Percentiles rank a stretch among this genome's conserved stretches.
These are phyloP conservation scores for Onthophagus taurus DNA, from an alignment of 1,140 invertebrate species.

Conservation along the genomic window DNA sequence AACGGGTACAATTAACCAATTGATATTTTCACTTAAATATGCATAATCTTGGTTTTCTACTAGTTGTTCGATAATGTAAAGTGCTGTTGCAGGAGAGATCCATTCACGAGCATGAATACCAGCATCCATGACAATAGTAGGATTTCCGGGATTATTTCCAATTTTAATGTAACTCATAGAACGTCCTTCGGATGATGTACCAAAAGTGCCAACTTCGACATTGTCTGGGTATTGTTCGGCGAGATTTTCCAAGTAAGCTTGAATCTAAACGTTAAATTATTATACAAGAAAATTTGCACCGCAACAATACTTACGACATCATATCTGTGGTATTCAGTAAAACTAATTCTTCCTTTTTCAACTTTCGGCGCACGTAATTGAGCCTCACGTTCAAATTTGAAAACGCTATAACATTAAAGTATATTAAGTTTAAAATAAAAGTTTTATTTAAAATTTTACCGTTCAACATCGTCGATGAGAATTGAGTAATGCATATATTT, in stretches of 20 bases:
- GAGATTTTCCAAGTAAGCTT: constrained; percentile 36
- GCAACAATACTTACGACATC: constrained; percentile 1
- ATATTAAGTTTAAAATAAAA: not conserved
- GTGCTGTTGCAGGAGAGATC: constrained; percentile 53
- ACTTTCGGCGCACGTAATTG: not conserved
- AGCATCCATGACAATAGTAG: constrained; percentile 53
- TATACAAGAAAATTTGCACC: not conserved
- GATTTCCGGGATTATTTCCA: constrained; percentile 46
- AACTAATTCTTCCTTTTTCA: constrained; percentile 4
- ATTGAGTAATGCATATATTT: not conserved
- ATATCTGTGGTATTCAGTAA: constrained; percentile 7
- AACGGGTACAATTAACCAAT: constrained; percentile 60
- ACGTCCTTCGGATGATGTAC: constrained; percentile 48
- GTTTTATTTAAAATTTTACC: constrained; percentile 1
- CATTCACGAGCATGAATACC: constrained; percentile 58
- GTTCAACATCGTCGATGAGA: constrained; percentile 1
- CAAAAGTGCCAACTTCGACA: constrained; percentile 40
- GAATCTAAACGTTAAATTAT: constrained; percentile 36
- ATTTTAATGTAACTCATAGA: constrained; percentile 49
- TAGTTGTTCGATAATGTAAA: constrained; percentile 53
- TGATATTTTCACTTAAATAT: constrained; percentile 40
- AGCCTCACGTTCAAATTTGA: constrained; percentile 1
- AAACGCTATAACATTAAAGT: not conserved
- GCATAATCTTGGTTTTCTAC: constrained; percentile 38
- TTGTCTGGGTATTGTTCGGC: constrained; percentile 37